Evolutionary conservation across 2,797 vertebrate species (phyloP), one percentile per base, ranked within the genome.

Genomic region (Rhynchotus rufescens): DNA sequence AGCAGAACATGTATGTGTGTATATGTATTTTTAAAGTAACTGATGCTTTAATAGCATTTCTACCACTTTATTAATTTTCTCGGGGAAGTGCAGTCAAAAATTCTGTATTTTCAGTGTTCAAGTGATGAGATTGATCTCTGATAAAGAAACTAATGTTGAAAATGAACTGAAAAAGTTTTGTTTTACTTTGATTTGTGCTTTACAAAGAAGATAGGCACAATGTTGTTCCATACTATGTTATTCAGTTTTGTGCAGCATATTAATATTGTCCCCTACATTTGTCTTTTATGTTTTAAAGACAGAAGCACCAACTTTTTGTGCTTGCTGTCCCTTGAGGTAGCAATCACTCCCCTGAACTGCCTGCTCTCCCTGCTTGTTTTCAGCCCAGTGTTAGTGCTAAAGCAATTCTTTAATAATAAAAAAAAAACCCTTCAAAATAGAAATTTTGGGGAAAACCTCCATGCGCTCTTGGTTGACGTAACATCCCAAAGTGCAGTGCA

Each of bases 251-350:
- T 38, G 12, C 56, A 49, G 6, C 52, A 9, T 64, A 84, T 86
- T 52, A 64, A 36, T 36, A 7, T 9, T 30, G 3, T 51, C 12
- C 10, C 82, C 3, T 36, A 42, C 62, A 22, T 78, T n/a, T 36
- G 54, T 65, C 40, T 26, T 5, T 49, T 52, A 87, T 61, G 4
- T 44, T 79, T 64, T 54, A 40, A 73, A 79, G 73, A 36, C 38
- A 52, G 69, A 80, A 23, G 14, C 36, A 47, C 22, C 67, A 94
- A 93, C 91, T 90, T 94, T 72, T 62, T 60, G 32, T 86, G 26
- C 68, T 77, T 75, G 45, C 68, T 59, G 25, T 77, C 49, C 25
- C 49, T 88, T 40, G 21, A 26, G 60, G 6, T 22, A 80, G n/a
- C 32, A 78, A 6, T 30, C 51, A 15, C 60, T 66, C 34, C 56